phyloP scores from a whole-genome alignment of 2,888 invertebrate genomes.

The Drosophila eohydei region DNA sequence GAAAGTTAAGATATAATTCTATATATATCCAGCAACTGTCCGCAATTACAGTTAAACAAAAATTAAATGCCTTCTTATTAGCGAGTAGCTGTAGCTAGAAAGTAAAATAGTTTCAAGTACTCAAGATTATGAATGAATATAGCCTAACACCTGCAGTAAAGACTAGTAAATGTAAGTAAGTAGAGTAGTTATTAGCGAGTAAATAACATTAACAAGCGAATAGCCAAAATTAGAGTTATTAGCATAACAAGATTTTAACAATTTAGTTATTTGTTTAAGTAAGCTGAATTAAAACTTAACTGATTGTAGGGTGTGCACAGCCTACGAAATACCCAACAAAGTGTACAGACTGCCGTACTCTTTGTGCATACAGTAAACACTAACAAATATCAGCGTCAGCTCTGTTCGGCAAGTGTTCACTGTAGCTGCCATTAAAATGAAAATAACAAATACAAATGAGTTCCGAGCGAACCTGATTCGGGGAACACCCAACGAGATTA shows the following conservation, averaged over 20 bases:
- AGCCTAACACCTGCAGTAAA: not conserved
- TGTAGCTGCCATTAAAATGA: not conserved
- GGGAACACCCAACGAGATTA: not conserved
- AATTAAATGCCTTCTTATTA: not conserved
- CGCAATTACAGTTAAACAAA: not conserved
- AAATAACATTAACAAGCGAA: not conserved
- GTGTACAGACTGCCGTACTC: no score
- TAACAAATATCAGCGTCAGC: not conserved
- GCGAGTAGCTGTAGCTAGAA: not conserved
- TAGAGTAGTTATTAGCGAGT: not conserved
- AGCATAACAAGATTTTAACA: not conserved
- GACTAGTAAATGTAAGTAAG: no score
- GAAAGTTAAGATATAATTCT: not conserved
- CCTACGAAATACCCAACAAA: not conserved
- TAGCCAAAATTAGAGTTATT: not conserved
- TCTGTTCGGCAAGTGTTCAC: no score
- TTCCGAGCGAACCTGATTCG: no score
- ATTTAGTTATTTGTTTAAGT: not conserved
- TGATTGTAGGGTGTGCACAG: not conserved
- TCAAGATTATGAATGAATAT: not conserved
- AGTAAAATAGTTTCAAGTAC: not conserved
- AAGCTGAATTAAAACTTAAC: not conserved
- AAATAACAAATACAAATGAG: not conserved
- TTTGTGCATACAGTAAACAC: not conserved
- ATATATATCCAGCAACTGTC: not conserved